These are phyloP conservation scores for Brachypteracias leptosomus DNA, from an alignment of 2,113 vertebrate genomes.

Conservation along the genomic window DNA sequence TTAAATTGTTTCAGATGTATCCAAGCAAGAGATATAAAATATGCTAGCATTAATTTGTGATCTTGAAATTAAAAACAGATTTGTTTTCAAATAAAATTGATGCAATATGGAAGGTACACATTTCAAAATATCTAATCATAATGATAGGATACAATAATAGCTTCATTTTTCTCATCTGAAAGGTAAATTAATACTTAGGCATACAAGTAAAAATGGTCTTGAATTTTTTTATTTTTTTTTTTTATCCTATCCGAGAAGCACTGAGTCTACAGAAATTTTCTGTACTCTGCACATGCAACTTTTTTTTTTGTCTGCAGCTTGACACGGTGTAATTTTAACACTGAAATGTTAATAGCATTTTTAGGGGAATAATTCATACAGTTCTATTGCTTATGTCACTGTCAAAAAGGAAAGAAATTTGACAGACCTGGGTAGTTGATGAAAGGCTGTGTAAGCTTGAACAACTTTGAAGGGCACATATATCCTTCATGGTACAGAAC, in stretches of 20 bases:
- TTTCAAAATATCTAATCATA: neutral
- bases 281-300: neutral
- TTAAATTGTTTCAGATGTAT: neutral
- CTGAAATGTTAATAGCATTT: conserved; percentile 30
- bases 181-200: neutral
- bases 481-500: rapidly evolving
- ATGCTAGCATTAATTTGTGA: neutral
- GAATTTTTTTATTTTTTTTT: neutral
- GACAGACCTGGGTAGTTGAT: neutral
- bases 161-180: neutral
- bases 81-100: neutral
- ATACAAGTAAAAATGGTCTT: neutral
- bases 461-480: neutral
- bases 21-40: neutral
- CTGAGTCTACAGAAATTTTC: neutral
- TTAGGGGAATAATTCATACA: neutral
- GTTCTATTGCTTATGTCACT: neutral
- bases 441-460: neutral
- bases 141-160: neutral
- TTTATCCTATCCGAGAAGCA: neutral
- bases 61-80: neutral
- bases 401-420: neutral
- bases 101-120: neutral
- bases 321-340: conserved; percentile 3
- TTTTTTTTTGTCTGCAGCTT: neutral